These are phyloP conservation scores for Aspidapion aeneum DNA, from an alignment of 2,888 invertebrate genomes.

Conservation along the genomic window DNA sequence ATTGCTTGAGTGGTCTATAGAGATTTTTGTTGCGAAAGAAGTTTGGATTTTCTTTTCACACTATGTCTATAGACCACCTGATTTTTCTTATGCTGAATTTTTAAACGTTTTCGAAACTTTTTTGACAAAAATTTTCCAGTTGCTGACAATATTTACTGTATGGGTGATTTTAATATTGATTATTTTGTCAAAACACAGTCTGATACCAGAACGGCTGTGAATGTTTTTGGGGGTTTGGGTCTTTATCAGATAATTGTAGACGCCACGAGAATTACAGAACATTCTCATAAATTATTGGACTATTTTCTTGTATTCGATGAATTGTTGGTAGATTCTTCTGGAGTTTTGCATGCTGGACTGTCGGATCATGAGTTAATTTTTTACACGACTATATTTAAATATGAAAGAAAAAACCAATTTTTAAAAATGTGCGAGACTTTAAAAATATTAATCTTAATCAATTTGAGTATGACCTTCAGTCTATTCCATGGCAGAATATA, in stretches of 20 bases:
- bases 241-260: background rate
- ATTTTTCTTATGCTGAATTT: too few relatives aligned
- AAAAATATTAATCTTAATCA: background rate
- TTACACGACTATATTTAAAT: background rate
- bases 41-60: too few relatives aligned
- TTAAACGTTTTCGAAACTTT: too few relatives aligned
- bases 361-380: background rate
- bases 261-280: background rate
- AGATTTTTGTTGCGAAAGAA: too few relatives aligned
- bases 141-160: background rate
- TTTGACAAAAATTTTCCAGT: too few relatives aligned
- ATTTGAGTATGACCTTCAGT: background rate
- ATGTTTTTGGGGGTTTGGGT: background rate
- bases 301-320: background rate
- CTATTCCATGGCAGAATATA: background rate
- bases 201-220: background rate
- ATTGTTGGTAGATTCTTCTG: background rate
- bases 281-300: background rate
- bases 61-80: too few relatives aligned
- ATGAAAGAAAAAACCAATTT: background rate
- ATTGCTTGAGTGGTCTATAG: too few relatives aligned
- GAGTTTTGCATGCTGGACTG: background rate
- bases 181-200: background rate
- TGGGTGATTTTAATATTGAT: background rate
- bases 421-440: background rate